phyloP scores from a whole-genome alignment of 2,888 invertebrate species.

The Leucoma salicis region DNA sequence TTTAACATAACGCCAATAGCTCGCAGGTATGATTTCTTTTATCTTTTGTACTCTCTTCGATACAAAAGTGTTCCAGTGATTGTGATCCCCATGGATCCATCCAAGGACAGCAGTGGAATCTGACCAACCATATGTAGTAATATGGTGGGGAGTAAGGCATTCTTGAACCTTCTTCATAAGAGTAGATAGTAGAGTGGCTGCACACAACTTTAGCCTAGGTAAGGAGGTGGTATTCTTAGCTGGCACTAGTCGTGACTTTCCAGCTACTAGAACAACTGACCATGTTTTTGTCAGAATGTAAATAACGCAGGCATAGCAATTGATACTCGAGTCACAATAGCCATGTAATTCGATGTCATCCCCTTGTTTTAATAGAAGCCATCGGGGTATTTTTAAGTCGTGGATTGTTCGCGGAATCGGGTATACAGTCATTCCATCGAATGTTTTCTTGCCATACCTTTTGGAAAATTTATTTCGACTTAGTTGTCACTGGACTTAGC shows the following conservation, averaged over 20 bases:
- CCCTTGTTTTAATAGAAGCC: neutral
- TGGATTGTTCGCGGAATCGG: neutral
- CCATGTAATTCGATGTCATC: neutral
- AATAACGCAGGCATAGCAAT: neutral
- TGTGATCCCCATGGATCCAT: neutral
- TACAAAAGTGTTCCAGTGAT: neutral
- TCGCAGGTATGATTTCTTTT: neutral
- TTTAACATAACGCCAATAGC: neutral
- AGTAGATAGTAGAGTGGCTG: neutral
- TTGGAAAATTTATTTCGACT: neutral
- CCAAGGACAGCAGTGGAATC: neutral
- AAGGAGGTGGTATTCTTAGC: neutral
- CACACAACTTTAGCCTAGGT: neutral
- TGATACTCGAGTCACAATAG: neutral
- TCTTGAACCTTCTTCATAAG: neutral
- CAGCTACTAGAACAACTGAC: neutral
- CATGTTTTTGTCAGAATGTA: neutral
- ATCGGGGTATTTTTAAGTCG: neutral
- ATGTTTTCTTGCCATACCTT: neutral
- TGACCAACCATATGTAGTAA: neutral
- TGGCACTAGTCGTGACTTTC: neutral
- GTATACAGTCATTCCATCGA: neutral
- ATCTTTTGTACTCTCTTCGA: neutral
- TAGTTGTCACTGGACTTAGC: neutral
- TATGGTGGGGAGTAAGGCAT: neutral